A percentile compares a stretch with the other conserved stretches of the same genome.
Conservation (phyloP, 2,113 vertebrate genomes). For the Dipodomys stephensi region DNA sequence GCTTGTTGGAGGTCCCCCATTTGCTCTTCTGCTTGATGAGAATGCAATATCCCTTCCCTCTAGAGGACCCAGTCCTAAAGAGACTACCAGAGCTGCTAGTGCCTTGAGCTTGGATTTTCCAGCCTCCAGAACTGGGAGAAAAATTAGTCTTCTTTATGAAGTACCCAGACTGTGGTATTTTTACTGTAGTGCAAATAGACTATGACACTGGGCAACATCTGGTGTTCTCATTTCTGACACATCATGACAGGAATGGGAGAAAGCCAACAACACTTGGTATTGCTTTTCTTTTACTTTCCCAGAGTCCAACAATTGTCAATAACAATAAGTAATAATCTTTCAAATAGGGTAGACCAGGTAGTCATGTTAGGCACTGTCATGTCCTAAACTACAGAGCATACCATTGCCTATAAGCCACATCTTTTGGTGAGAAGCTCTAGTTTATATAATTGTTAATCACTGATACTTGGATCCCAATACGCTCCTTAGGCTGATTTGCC, state of each 20-base stretch:
- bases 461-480: not conserved
- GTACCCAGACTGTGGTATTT: not conserved
- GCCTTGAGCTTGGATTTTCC: not conserved
- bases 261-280: not conserved
- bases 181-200: not conserved
- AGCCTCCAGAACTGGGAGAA: too few species aligned
- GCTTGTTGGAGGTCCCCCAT: not conserved
- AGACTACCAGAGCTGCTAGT: not conserved
- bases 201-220: not conserved
- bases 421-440: not conserved
- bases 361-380: not conserved
- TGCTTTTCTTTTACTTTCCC: constrained; percentile 21
- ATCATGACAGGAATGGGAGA: not conserved
- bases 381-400: too few species aligned
- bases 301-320: not conserved
- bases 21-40: not conserved
- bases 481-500: not conserved
- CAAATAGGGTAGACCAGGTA: not conserved
- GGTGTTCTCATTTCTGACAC: constrained; percentile 3
- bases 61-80: not conserved
- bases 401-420: not conserved
- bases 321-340: constrained; percentile 20
- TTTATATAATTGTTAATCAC: not conserved
- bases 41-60: not conserved
- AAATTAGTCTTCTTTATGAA: not conserved